These are phyloP conservation scores for Coleophora deauratella DNA, from an alignment of 2,888 invertebrate genomes.

Conservation along the genomic window DNA sequence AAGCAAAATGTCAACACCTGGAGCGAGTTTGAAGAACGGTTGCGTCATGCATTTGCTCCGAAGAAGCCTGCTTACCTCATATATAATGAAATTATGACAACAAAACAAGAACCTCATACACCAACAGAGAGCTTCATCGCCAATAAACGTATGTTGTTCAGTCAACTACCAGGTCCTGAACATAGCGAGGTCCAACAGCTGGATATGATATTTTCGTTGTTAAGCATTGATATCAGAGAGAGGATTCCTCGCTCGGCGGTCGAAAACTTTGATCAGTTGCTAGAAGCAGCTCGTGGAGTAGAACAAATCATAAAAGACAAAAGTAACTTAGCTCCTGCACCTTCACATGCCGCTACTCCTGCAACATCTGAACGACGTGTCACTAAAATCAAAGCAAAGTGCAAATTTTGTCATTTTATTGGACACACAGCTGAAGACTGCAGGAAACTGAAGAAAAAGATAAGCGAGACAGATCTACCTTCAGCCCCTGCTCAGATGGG, in stretches of 20 bases:
- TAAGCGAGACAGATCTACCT: background rate
- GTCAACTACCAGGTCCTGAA: background rate
- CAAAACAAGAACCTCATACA: conserved; percentile 1
- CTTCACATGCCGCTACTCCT: background rate
- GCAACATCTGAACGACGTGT: background rate
- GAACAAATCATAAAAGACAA: background rate
- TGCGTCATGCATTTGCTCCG: conserved; percentile 13
- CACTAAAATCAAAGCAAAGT: background rate
- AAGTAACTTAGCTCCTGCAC: background rate
- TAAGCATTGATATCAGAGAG: background rate
- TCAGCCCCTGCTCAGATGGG: background rate
- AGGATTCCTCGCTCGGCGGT: background rate
- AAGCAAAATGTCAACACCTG: conserved; percentile 9
- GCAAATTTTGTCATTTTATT: background rate
- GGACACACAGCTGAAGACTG: background rate
- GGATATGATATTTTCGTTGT: background rate
- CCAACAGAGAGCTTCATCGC: conserved; percentile 6
- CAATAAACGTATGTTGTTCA: conserved; percentile 1
- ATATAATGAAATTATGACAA: conserved; percentile 9
- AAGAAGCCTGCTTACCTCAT: conserved; percentile 7
- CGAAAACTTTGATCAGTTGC: background rate
- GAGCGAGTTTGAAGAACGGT: conserved; percentile 10
- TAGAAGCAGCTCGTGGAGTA: background rate
- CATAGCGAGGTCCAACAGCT: background rate
- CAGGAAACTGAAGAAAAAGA: background rate